Percentiles rank a stretch among this genome's conserved stretches.
Conservation (phyloP, 1,140 invertebrate species). For the Helicoverpa zea region DNA sequence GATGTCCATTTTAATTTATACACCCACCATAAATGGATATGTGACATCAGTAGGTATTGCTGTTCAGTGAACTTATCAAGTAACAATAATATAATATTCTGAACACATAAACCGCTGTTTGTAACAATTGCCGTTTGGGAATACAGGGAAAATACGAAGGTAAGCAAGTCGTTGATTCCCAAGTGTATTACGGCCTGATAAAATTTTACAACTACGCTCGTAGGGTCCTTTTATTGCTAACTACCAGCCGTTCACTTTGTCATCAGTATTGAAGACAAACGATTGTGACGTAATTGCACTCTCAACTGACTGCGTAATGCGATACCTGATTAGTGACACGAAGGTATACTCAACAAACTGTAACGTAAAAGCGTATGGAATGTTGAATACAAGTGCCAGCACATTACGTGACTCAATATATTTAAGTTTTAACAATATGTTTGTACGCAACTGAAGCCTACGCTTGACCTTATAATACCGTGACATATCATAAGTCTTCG, state of each 20-base stretch:
- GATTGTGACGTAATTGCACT: not conserved
- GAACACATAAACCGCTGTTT: not conserved
- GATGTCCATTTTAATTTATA: too few species aligned
- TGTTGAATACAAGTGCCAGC: not conserved
- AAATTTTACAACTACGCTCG: conserved; percentile 15
- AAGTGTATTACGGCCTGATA: conserved; percentile 18
- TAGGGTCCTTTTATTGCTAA: conserved; percentile 11
- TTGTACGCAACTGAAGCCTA: not conserved
- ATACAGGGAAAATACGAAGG: conserved; percentile 9
- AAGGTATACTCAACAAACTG: conserved; percentile 7
- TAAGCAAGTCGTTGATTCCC: conserved; percentile 21
- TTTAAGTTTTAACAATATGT: not conserved
- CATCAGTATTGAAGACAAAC: conserved; percentile 18
- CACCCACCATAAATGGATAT: too few species aligned
- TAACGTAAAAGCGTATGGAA: not conserved
- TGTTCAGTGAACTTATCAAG: too few species aligned
- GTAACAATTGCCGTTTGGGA: not conserved
- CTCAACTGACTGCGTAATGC: conserved; percentile 4
- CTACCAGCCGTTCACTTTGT: conserved; percentile 26
- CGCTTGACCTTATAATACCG: not conserved
- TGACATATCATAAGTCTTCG: too few species aligned
- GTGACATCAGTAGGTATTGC: too few species aligned
- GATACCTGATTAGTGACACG: not conserved
- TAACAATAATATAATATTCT: too few species aligned
- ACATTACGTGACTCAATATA: not conserved